Percentiles rank a stretch among this genome's conserved stretches.
phyloP scores from a whole-genome alignment of 2,113 vertebrate genomes.

The Myrmophylax atrothorax region DNA sequence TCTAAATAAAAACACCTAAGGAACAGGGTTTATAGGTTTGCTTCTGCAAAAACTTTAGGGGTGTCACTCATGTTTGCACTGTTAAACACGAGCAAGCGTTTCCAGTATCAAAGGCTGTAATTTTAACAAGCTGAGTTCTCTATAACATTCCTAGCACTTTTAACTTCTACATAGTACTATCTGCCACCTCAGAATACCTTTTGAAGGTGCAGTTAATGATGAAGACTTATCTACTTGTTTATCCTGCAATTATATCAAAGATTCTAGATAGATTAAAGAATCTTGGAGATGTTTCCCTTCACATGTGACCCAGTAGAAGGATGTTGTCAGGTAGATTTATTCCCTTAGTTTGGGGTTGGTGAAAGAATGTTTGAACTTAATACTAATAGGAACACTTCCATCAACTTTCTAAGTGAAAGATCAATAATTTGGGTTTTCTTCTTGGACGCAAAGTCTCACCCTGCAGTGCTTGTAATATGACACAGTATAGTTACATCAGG shows the following conservation, averaged over 20 bases:
- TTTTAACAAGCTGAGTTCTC: not conserved
- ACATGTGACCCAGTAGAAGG: constrained; percentile 15
- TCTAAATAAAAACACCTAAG: not conserved
- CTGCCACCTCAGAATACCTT: not conserved
- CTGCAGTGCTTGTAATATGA: not conserved
- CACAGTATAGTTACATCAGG: not conserved
- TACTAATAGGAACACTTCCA: not conserved
- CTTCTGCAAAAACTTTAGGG: not conserved
- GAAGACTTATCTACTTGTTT: not conserved
- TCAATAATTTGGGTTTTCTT: not conserved
- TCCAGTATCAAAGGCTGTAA: not conserved
- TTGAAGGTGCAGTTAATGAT: not conserved
- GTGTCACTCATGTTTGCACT: not conserved
- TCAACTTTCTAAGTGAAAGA: not conserved
- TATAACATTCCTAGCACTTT: not conserved
- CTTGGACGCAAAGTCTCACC: rapidly evolving
- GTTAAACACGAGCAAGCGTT: not conserved
- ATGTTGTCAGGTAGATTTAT: constrained; percentile 40
- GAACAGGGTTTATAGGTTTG: not conserved
- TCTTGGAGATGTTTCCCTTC: not conserved
- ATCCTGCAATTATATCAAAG: not conserved
- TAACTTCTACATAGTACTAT: not conserved
- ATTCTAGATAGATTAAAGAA: not conserved
- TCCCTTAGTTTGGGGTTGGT: not conserved
- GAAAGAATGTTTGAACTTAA: not conserved